phyloP scores from a whole-genome alignment of 1,140 invertebrate species.

The Eupeodes corollae region DNA sequence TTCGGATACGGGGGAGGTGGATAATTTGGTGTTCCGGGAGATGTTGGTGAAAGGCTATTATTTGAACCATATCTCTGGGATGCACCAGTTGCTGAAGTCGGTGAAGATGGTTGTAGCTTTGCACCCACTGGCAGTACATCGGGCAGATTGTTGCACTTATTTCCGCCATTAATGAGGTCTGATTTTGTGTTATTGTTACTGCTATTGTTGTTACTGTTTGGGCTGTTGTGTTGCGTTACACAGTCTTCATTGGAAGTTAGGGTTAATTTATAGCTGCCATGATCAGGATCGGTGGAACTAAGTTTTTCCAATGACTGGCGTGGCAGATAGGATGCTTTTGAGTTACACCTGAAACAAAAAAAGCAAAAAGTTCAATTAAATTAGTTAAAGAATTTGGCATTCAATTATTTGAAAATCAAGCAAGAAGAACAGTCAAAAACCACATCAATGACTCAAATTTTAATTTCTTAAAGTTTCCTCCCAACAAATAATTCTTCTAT shows the following conservation, averaged over 20 bases:
- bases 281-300: constrained; percentile 48
- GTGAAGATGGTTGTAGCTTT: constrained; percentile 30
- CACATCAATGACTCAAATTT: too few species aligned
- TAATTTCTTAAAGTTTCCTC: too few species aligned
- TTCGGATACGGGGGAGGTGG: constrained; percentile 15
- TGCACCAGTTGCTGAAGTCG: constrained; percentile 18
- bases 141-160: constrained; percentile 38
- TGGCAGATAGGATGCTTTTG: constrained; percentile 66
- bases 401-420: too few species aligned
- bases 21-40: constrained; percentile 5
- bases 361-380: not conserved
- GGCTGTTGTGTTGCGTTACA: constrained; percentile 27
- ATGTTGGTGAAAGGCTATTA: constrained; percentile 18
- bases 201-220: constrained; percentile 12
- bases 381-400: too few species aligned
- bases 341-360: constrained; percentile 55
- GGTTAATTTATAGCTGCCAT: constrained; percentile 64
- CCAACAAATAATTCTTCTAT: too few species aligned
- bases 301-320: constrained; percentile 51
- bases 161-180: constrained; percentile 13
- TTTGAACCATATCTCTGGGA: constrained; percentile 31
- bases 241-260: constrained; percentile 55
- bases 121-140: constrained; percentile 43
- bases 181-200: constrained; percentile 21
- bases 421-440: too few species aligned